Evolutionary conservation across 2,113 vertebrate genomes (phyloP).

Genomic region (Pygoscelis adeliae): DNA sequence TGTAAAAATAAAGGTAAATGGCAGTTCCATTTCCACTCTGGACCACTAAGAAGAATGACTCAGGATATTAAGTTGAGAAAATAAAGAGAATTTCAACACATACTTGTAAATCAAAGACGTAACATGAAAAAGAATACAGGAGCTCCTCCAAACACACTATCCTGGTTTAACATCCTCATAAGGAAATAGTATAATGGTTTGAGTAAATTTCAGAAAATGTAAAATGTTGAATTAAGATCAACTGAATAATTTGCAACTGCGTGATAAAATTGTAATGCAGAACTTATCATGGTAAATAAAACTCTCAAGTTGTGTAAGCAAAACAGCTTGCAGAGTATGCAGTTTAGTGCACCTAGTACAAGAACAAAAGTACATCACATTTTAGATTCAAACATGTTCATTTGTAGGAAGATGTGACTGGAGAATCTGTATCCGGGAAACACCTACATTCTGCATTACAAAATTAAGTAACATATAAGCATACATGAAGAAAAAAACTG

Average conservation of each 20-base stretch:
- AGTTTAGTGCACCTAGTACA: neutral
- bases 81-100: neutral
- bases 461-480: neutral
- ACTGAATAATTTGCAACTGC: neutral
- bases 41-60: neutral
- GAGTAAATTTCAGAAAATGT: neutral
- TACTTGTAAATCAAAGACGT: neutral
- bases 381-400: neutral
- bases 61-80: neutral
- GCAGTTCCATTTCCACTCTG: neutral
- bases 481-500: neutral
- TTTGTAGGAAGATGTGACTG: neutral
- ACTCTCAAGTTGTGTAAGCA: neutral
- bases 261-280: neutral
- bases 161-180: neutral
- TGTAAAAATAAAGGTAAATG: neutral
- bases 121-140: neutral
- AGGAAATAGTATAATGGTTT: neutral
- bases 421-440: neutral
- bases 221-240: neutral
- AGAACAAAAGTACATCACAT: neutral
- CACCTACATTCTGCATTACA: neutral
- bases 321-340: neutral
- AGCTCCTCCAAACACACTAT: neutral
- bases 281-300: neutral